Base-by-base conservation (phyloP, 64 coral and sea anemone species). In the Hydrozoanthus tunicans region DNA sequence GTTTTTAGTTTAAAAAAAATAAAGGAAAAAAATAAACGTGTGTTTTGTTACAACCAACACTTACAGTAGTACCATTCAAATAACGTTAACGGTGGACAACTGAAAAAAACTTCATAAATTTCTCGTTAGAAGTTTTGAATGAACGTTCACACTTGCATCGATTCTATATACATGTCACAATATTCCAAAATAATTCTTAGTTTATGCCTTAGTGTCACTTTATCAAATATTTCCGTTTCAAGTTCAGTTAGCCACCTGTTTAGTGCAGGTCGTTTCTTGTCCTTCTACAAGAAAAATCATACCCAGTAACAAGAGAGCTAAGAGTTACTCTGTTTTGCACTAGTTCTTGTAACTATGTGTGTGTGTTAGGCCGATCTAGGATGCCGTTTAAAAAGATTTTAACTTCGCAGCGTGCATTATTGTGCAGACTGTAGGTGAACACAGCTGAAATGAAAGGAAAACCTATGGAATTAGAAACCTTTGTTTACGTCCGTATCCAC, bases 401-500 rank as follows among this genome's bases (percentile, higher is more conserved):
- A 53, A 55, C 43, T 13, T 83, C 62, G 62, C 62, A 66, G 81
- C 80, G 62, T 15, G 80, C 32, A 32, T 52, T 54, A 61, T 17
- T 66, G n/a, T 53, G 4, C 5, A 17, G 51, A 11, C 7, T 53
- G 23, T 52, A 9, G 3, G 55, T 8, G 15, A 67, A 64, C 23
- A 83, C 4, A 51, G 32, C 7, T 24, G 55, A 86, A 73, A 26
- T 24, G 56, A 59, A 86, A 73, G 15, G 7, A 86, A 71, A 74
- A 14, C 79, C 23, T 58, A 24, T 53, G 25, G 20, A 13, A 67
- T 71, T 27, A 70, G 66, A 56, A 11, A 60, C 55, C 6, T 73
- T 61, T 73, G 84, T 88, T 88, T 57, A 88, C 56, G 23, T 7
- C 56, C 69, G 84, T 88, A 74, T 88, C 84, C 67, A 88, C 66